Percentiles rank a stretch among this genome's conserved stretches.
phyloP scores from a whole-genome alignment of 1,140 invertebrate species.

The Cherax destructor region DNA sequence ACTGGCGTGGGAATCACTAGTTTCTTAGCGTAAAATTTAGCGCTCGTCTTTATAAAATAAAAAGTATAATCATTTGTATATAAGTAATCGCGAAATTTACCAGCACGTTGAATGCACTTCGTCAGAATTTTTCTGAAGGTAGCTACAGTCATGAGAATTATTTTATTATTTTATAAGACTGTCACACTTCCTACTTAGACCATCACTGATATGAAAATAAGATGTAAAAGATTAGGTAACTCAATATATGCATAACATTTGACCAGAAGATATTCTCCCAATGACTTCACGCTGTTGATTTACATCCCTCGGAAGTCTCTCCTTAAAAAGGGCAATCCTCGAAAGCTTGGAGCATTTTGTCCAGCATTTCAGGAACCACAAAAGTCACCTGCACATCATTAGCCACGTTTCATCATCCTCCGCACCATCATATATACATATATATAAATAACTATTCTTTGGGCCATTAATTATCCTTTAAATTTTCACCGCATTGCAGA shows the following conservation, averaged over 20 bases:
- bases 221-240: not conserved
- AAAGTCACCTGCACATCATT: not conserved
- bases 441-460: not conserved
- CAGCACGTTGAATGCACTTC: too few species aligned
- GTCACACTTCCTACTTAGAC: too few species aligned
- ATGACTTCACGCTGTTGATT: not conserved
- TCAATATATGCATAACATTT: not conserved
- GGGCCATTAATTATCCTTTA: not conserved
- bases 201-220: too few species aligned
- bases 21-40: too few species aligned
- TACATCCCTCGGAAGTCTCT: not conserved
- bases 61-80: too few species aligned
- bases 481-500: constrained; percentile 41
- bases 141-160: too few species aligned
- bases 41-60: too few species aligned
- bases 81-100: too few species aligned
- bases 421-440: not conserved
- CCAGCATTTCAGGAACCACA: not conserved
- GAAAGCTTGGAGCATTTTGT: not conserved
- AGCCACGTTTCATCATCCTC: not conserved
- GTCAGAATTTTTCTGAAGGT: too few species aligned
- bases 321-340: not conserved
- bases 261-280: not conserved
- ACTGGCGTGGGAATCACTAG: too few species aligned
- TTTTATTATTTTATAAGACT: too few species aligned